Conservation (phyloP, 2,113 vertebrate species). For the Ameiurus melas region DNA sequence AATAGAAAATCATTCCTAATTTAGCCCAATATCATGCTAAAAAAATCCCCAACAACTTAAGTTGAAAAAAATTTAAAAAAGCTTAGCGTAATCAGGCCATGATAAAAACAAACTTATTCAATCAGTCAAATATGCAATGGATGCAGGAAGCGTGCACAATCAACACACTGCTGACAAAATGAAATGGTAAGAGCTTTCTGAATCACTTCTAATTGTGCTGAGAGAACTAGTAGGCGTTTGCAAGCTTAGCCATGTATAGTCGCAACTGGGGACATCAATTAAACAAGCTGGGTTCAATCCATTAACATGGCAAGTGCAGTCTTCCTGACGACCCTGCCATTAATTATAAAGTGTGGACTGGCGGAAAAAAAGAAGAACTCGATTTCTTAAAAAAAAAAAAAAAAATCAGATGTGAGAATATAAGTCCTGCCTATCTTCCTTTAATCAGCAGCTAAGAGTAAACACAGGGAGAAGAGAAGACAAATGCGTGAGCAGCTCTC, state of each 20-base stretch:
- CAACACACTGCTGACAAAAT: slow-evolving; percentile 8
- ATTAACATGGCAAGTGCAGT: slow-evolving; percentile 63
- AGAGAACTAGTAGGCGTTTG: background rate
- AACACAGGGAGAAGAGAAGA: slow-evolving; percentile 64
- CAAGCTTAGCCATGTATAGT: background rate
- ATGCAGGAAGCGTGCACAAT: background rate
- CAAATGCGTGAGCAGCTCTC: slow-evolving; percentile 59
- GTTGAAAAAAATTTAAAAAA: background rate
- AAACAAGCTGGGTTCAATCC: slow-evolving; percentile 67
- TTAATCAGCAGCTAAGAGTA: slow-evolving; percentile 67
- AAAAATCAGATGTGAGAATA: slow-evolving; percentile 43
- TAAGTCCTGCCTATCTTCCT: slow-evolving; percentile 56
- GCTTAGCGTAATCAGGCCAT: background rate
- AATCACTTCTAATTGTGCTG: background rate
- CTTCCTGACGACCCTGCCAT: slow-evolving; percentile 60
- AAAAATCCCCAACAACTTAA: background rate
- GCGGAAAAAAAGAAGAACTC: slow-evolving; percentile 5
- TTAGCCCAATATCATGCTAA: background rate
- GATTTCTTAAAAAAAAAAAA: slow-evolving; percentile 44
- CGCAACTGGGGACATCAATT: slow-evolving; percentile 52
- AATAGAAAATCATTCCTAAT: background rate
- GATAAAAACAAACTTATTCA: slow-evolving; percentile 10
- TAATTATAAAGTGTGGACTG: slow-evolving; percentile 68
- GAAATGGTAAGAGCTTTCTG: background rate
- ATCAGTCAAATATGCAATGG: background rate